Evolutionary conservation across 2,888 invertebrate genomes (phyloP).

Genomic region (Tromatobia lineatoria): DNA sequence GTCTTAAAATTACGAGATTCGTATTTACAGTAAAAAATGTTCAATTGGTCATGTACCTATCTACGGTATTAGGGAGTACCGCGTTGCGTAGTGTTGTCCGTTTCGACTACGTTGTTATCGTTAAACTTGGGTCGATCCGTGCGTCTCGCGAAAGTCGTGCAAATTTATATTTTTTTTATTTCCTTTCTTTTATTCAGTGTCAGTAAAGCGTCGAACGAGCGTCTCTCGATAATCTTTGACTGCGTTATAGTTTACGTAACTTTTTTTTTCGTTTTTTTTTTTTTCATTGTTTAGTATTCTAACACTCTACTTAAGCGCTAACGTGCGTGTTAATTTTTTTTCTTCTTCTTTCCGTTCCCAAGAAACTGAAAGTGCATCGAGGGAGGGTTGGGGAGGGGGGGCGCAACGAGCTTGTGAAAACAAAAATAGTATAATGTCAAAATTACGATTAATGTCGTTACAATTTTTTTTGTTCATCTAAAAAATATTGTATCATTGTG

Average conservation of each 20-base stretch:
- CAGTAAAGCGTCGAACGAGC: constrained; percentile 78
- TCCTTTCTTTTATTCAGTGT: constrained; percentile 75
- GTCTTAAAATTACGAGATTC: constrained; percentile 84
- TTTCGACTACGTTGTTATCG: constrained; percentile 80
- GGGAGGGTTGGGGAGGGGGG: constrained; percentile 13
- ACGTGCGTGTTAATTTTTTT: constrained; percentile 70
- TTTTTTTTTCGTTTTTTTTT: constrained; percentile 45
- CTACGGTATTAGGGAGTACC: constrained; percentile 81
- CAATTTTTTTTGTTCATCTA: constrained; percentile 66
- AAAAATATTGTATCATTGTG: constrained; percentile 69
- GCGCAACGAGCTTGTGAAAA: constrained; percentile 36
- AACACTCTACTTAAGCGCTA: constrained; percentile 79
- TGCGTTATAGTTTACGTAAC: constrained; percentile 52
- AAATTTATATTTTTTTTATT: constrained; percentile 67
- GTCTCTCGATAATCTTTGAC: constrained; percentile 71
- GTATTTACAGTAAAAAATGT: constrained; percentile 85
- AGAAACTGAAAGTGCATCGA: constrained; percentile 65
- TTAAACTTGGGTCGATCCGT: constrained; percentile 80
- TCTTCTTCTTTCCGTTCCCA: constrained; percentile 49
- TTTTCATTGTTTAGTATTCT: constrained; percentile 72
- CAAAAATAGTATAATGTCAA: constrained; percentile 52
- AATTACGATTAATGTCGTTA: constrained; percentile 61
- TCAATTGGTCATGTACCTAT: constrained; percentile 84
- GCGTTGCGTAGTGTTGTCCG: constrained; percentile 82
- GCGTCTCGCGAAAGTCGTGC: constrained; percentile 78